phyloP scores from a whole-genome alignment of 2,888 invertebrate species.

The Auanema freiburgensis region DNA sequence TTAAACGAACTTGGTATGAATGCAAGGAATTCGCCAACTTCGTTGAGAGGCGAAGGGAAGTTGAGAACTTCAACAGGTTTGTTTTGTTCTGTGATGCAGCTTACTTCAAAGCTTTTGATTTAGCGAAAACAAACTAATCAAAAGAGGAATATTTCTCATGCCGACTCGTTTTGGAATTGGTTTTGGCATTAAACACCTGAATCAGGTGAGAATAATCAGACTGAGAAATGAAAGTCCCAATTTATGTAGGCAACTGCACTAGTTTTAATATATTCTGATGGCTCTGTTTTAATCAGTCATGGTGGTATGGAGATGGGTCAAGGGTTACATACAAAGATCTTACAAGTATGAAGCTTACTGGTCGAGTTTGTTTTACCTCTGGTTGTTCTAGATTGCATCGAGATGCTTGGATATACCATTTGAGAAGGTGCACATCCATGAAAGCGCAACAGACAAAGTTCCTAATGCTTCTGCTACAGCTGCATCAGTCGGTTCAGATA shows the following conservation, averaged over 20 bases:
- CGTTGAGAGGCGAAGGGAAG: slow-evolving; percentile 47
- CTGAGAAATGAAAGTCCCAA: background rate
- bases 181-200: slow-evolving; percentile 62
- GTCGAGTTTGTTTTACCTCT: background rate
- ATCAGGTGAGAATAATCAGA: slow-evolving; percentile 51
- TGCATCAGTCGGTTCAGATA: slow-evolving; percentile 83
- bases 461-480: slow-evolving; percentile 88
- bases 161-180: slow-evolving; percentile 64
- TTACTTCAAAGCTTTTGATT: slow-evolving; percentile 4
- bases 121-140: slow-evolving; percentile 48
- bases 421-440: slow-evolving; percentile 69
- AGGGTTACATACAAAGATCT: slow-evolving; percentile 92
- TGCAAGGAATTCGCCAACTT: slow-evolving; percentile 62
- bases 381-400: slow-evolving; percentile 45
- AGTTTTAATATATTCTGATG: slow-evolving; percentile 78
- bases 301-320: slow-evolving; percentile 95
- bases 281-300: slow-evolving; percentile 83
- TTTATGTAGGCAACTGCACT: slow-evolving; percentile 76
- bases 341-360: slow-evolving; percentile 72
- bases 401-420: slow-evolving; percentile 54
- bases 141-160: slow-evolving; percentile 56
- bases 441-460: slow-evolving; percentile 85
- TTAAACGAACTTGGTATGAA: slow-evolving; percentile 63
- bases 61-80: slow-evolving; percentile 65
- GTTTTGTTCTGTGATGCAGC: background rate